These are phyloP conservation scores for Labeo catla DNA, from an alignment of 2,113 vertebrate genomes.

Conservation along the genomic window DNA sequence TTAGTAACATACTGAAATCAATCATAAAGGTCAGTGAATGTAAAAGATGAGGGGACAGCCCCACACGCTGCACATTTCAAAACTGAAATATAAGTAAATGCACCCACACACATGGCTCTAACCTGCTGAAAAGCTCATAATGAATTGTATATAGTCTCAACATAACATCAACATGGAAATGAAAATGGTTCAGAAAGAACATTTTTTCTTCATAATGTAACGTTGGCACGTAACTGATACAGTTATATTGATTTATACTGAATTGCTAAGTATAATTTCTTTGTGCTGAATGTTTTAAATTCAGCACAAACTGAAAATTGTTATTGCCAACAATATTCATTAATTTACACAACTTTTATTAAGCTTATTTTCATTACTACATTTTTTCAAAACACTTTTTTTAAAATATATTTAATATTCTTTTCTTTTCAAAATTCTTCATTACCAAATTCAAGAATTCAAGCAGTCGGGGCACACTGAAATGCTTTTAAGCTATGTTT, in stretches of 20 bases:
- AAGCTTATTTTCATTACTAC: background rate
- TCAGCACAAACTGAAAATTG: background rate
- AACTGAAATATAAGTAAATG: background rate
- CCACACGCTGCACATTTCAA: background rate
- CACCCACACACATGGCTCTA: constrained; percentile 16
- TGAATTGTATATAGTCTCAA: background rate
- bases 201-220: background rate
- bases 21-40: constrained; percentile 18
- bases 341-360: background rate
- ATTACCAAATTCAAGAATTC: background rate
- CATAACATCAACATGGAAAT: background rate
- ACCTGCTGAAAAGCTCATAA: background rate
- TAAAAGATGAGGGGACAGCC: background rate
- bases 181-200: background rate
- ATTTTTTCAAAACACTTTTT: background rate
- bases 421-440: background rate
- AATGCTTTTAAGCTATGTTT: background rate
- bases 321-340: background rate
- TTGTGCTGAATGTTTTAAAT: background rate
- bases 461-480: background rate
- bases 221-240: background rate
- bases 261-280: background rate
- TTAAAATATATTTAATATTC: no score
- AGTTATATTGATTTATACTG: background rate
- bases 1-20: background rate